These are phyloP conservation scores for Apotomis betuletana DNA, from an alignment of 2,888 invertebrate genomes.

Conservation along the genomic window DNA sequence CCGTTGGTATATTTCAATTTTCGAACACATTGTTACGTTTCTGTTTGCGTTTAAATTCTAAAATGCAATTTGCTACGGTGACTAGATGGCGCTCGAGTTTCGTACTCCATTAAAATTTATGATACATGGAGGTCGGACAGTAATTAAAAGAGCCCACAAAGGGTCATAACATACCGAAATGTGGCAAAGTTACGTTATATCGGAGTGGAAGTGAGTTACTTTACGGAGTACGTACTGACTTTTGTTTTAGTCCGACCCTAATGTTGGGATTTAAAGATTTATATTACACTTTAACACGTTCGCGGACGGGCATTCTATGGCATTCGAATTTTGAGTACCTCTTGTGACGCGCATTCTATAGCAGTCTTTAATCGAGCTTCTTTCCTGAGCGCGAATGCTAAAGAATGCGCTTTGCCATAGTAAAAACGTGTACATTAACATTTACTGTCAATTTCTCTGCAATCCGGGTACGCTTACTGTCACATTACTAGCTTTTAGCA, in stretches of 20 bases:
- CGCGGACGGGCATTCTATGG: no score
- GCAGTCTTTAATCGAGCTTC: no score
- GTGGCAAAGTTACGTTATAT: conserved; percentile 59
- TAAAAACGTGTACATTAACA: no score
- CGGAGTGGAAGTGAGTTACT: conserved; percentile 50
- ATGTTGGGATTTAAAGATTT: conserved; percentile 3
- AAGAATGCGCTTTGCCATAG: no score
- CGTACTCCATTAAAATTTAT: conserved; percentile 78
- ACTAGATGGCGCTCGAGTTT: conserved; percentile 51
- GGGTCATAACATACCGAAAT: conserved; percentile 67
- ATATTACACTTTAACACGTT: background rate
- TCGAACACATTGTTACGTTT: conserved; percentile 45
- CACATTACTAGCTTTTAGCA: no score
- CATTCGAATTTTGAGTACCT: no score
- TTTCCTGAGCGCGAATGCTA: no score
- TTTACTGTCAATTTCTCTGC: no score
- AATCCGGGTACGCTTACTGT: no score
- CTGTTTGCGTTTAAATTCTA: conserved; percentile 65
- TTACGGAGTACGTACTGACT: conserved; percentile 54
- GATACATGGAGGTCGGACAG: conserved; percentile 71
- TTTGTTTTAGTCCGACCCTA: conserved; percentile 47
- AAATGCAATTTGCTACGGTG: conserved; percentile 68
- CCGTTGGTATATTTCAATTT: conserved; percentile 45
- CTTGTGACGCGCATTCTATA: no score
- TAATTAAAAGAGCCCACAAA: conserved; percentile 78